A percentile compares a stretch with the other conserved stretches of the same genome.
Evolutionary conservation across 2,797 vertebrate species (phyloP).

Genomic region (Fistularia commersonii): DNA sequence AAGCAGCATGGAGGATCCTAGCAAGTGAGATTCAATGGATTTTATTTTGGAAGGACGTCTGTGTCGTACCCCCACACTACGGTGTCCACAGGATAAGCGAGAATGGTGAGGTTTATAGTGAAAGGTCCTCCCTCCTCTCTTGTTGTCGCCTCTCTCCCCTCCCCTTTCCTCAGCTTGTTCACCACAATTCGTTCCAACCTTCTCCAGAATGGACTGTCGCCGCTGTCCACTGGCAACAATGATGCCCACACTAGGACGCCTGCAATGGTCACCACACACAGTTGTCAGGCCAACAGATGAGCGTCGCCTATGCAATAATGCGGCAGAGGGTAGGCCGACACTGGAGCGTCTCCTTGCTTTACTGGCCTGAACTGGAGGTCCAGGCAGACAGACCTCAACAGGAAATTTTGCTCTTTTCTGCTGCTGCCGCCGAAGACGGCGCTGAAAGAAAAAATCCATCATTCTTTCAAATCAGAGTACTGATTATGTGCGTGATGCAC

Average conservation of each 20-base stretch:
- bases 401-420: constrained; percentile 49
- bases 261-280: constrained; percentile 10
- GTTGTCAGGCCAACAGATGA: constrained; percentile 39
- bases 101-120: constrained; percentile 46
- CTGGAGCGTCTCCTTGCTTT: constrained; percentile 86
- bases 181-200: background rate
- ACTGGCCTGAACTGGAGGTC: constrained; percentile 71
- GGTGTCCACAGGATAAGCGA: constrained; percentile 68
- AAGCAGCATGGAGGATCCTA: constrained; percentile 76
- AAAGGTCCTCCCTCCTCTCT: constrained; percentile 3
- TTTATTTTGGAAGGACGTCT: constrained; percentile 32
- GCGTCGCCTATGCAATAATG: constrained; percentile 48
- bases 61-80: constrained; percentile 68
- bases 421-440: constrained; percentile 72
- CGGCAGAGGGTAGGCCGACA: constrained; percentile 77
- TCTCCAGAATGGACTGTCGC: constrained; percentile 31
- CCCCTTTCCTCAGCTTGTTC: constrained; percentile 1
- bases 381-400: constrained; percentile 29
- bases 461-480: background rate
- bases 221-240: constrained; percentile 40
- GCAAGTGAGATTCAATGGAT: constrained; percentile 68
- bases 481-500: background rate
- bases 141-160: background rate
- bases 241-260: constrained; percentile 41
- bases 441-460: constrained; percentile 88